phyloP scores from a whole-genome alignment of 2,888 invertebrate species.

The Tholera decimalis region DNA sequence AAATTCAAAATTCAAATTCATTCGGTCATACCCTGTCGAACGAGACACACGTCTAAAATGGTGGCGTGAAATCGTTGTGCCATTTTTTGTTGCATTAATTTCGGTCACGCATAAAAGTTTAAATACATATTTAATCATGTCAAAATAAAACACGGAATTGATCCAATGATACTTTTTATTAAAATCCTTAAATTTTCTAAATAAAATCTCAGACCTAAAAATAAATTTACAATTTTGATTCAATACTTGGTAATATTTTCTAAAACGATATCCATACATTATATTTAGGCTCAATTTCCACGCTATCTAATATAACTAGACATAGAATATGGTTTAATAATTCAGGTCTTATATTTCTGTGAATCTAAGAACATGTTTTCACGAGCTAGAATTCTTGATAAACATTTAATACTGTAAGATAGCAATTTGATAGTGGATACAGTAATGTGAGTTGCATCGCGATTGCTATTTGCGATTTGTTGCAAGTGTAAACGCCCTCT shows the following conservation, averaged over 20 bases:
- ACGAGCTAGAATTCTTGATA: constrained; percentile 35
- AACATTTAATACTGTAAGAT: constrained; percentile 46
- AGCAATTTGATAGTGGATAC: constrained; percentile 36
- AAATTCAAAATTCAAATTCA: constrained; percentile 82
- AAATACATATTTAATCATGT: no score
- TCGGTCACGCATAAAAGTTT: background rate
- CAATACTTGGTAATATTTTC: constrained; percentile 28
- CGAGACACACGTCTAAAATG: constrained; percentile 73
- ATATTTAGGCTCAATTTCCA: constrained; percentile 62
- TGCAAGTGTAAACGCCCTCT: constrained; percentile 23
- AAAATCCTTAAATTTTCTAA: constrained; percentile 68
- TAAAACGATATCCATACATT: constrained; percentile 37
- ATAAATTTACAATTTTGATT: constrained; percentile 50
- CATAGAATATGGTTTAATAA: constrained; percentile 28
- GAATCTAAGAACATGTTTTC: constrained; percentile 20
- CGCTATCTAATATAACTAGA: constrained; percentile 37
- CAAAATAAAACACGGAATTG: constrained; percentile 40
- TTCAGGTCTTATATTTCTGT: constrained; percentile 28
- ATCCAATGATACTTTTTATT: constrained; percentile 70
- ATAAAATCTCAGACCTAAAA: constrained; percentile 70
- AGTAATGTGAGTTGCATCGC: constrained; percentile 33
- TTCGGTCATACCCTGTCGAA: constrained; percentile 71
- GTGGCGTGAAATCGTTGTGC: constrained; percentile 71
- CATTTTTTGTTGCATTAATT: constrained; percentile 37
- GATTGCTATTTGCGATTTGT: constrained; percentile 35